Percentiles rank a stretch among this genome's conserved stretches.
Evolutionary conservation across 2,113 vertebrate genomes (phyloP).

Genomic region (Neodontobutis hainanensis): DNA sequence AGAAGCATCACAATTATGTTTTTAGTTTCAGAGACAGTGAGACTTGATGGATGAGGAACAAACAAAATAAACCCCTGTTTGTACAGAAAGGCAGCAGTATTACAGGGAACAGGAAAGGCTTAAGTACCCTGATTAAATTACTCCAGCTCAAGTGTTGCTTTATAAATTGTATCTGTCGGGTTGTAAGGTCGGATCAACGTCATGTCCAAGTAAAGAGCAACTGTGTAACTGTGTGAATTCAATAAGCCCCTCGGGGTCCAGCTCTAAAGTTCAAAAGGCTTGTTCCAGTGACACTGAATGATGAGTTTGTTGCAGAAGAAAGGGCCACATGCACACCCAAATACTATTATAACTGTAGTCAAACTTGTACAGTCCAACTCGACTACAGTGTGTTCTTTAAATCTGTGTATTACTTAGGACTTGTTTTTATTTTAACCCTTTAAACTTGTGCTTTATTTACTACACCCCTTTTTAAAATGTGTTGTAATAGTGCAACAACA

Average conservation of each 20-base stretch:
- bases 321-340: too few relatives aligned
- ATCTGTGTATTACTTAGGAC: too few relatives aligned
- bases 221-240: conserved; percentile 4
- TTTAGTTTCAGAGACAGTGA: neutral
- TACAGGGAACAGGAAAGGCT: conserved; percentile 5
- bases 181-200: conserved; percentile 15
- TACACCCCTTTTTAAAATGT: too few relatives aligned
- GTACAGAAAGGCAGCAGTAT: conserved; percentile 20
- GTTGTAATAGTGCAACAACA: too few relatives aligned
- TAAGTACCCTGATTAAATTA: conserved; percentile 32
- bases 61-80: conserved; percentile 18
- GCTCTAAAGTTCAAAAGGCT: neutral
- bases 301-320: too few relatives aligned
- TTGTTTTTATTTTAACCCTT: too few relatives aligned
- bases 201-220: neutral
- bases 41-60: neutral
- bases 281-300: neutral
- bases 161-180: conserved; percentile 8
- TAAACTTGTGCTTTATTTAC: too few relatives aligned
- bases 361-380: too few relatives aligned
- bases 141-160: conserved; percentile 6
- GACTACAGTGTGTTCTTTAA: too few relatives aligned
- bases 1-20: conserved; percentile 13
- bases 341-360: too few relatives aligned
- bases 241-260: neutral